These are phyloP conservation scores for Archips xylosteana DNA, from an alignment of 2,888 invertebrate genomes.

Conservation along the genomic window DNA sequence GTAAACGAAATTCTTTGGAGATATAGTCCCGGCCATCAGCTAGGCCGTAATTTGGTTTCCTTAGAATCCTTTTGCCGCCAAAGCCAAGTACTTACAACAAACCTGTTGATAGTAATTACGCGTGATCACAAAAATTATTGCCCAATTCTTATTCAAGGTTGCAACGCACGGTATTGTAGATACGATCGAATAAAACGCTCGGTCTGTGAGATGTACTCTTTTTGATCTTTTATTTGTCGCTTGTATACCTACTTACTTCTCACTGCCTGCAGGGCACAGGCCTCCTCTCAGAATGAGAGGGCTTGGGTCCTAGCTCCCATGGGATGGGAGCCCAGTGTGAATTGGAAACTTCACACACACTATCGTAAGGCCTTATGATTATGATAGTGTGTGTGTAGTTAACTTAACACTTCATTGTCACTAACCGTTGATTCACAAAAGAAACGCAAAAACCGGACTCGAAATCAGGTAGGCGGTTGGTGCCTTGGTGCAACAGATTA, in stretches of 20 bases:
- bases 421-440: not conserved
- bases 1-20: too few species aligned
- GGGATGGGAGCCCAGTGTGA: too few species aligned
- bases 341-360: too few species aligned
- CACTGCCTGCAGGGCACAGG: too few species aligned
- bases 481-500: not conserved
- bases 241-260: too few species aligned
- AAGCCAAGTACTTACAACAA: constrained; percentile 22
- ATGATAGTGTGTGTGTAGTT: too few species aligned
- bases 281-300: too few species aligned
- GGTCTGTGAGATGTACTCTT: not conserved
- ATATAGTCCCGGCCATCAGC: too few species aligned
- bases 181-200: not conserved
- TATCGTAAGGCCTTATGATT: too few species aligned
- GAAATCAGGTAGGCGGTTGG: not conserved
- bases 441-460: not conserved
- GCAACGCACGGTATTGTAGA: constrained; percentile 18
- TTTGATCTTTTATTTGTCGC: not conserved
- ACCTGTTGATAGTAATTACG: constrained; percentile 44
- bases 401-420: not conserved
- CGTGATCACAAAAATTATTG: constrained; percentile 48
- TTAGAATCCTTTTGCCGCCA: not conserved
- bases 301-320: too few species aligned
- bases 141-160: constrained; percentile 64
- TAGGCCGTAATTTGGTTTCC: too few species aligned